Conservation (phyloP, 2,113 vertebrate species). For the Aphyosemion australe region DNA sequence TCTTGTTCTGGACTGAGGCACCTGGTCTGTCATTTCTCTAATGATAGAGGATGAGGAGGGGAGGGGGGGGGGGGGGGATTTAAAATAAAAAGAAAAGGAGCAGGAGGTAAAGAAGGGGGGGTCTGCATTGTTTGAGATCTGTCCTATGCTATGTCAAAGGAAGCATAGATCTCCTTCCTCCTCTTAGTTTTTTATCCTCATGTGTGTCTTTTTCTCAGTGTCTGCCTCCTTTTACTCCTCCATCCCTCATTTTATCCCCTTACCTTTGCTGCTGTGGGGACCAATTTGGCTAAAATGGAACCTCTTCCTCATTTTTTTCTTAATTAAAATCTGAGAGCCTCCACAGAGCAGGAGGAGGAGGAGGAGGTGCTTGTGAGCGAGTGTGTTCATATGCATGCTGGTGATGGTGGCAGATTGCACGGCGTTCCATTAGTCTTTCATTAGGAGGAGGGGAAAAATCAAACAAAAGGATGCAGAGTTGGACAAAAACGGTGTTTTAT, state of each 20-base stretch:
- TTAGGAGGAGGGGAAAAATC: conserved; percentile 65
- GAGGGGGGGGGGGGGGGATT: conserved; percentile 26
- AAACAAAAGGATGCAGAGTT: conserved; percentile 67
- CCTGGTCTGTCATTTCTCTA: conserved; percentile 65
- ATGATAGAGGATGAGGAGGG: conserved; percentile 45
- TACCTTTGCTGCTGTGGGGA: conserved; percentile 79
- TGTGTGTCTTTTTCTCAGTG: conserved; percentile 61
- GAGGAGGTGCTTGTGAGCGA: conserved; percentile 40
- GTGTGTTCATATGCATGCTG: conserved; percentile 53
- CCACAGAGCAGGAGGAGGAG: conserved; percentile 53
- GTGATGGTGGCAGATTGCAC: conserved; percentile 63
- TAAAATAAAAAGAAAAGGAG: conserved; percentile 26
- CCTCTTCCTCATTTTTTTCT: conserved; percentile 85
- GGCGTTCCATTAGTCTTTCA: conserved; percentile 78
- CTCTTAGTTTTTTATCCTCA: conserved; percentile 33
- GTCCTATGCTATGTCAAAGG: conserved; percentile 63
- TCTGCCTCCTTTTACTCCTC: conserved; percentile 64
- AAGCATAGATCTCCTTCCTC: conserved; percentile 54
- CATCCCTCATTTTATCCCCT: conserved; percentile 73
- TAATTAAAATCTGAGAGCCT: conserved; percentile 83
- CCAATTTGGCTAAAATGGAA: conserved; percentile 83
- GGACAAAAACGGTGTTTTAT: conserved; percentile 11
- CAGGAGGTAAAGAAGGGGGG: not conserved
- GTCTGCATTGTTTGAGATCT: conserved; percentile 69
- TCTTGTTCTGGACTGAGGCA: conserved; percentile 57